These are phyloP conservation scores for Simalia tracyae DNA, from an alignment of 2,797 vertebrate species.

Conservation along the genomic window DNA sequence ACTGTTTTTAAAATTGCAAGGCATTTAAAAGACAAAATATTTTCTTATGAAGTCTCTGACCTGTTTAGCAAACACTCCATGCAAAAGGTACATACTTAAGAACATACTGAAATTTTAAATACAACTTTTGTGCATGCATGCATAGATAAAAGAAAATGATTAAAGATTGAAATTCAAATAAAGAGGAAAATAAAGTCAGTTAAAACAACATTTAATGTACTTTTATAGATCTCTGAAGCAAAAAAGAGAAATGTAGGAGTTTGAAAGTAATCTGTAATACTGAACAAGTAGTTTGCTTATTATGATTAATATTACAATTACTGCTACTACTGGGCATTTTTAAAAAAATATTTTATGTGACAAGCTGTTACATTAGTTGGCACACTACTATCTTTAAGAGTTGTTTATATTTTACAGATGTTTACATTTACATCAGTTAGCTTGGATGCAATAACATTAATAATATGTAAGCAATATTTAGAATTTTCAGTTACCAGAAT, in stretches of 20 bases:
- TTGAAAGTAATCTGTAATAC: neutral
- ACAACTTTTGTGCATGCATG: neutral
- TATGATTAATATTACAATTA: neutral
- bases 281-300: neutral
- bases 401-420: constrained; percentile 3
- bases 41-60: neutral
- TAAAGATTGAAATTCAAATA: neutral
- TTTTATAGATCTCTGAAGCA: neutral
- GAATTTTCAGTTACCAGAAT: neutral
- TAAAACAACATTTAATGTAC: neutral
- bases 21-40: neutral
- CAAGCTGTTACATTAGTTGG: too few species aligned
- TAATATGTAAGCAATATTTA: neutral
- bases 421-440: neutral
- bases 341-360: neutral
- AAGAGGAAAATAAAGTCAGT: neutral
- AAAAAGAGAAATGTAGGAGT: neutral
- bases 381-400: too few species aligned
- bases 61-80: neutral
- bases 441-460: neutral
- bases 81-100: neutral
- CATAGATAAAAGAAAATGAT: neutral
- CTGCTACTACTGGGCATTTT: neutral
- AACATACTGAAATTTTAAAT: neutral
- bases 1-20: neutral